Evolutionary conservation across 2,888 invertebrate species (phyloP), one percentile per base, ranked within the genome.

Genomic region (Drosophila mettleri): DNA sequence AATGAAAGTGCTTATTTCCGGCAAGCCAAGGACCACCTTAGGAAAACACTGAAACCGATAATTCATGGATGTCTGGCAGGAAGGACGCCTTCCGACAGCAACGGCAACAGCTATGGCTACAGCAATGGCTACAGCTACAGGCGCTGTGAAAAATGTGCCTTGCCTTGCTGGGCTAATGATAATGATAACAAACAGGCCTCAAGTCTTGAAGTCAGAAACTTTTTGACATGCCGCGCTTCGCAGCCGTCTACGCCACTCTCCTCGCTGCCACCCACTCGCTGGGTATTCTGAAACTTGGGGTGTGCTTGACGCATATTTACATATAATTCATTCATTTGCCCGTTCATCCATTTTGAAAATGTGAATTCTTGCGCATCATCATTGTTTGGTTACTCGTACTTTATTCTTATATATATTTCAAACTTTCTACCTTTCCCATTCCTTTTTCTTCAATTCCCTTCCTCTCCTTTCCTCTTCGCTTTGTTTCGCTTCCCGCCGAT

Each of bases 341-440:
- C 74, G 77, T 82, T 63, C 86, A 76, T 78, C 67, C 86, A 88
- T 88, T 89, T 86, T 80, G 74, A 83, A 84, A 89, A 77, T 88
- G 89, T 88, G 87, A 88, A 89, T 88, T 88, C 88, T 88, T 89
- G 88, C 86, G 86, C 86, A 89, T 90, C 90, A 90, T 90, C 90
- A 90, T 89, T 89, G 90, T 85, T 88, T 89, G 89, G 90, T 89
- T 80, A 82, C 71, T 90, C 81, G 85, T 89, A 78, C 83, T 79
- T 82, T 89, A 85, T 88, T 79, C 70, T 53, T 54, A 64, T 41
- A 64, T 29, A 31, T 52, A 53, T 51, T 67, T 36, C 46, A 58
- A 76, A 78, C 68, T 78, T 75, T 88, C 69, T 76, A n/a, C 31
- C 31, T 31, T 69, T 12, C 5, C 34, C 27, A 34, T 31, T 31